phyloP scores from a whole-genome alignment of 2,113 vertebrate species.

The Aramus guarauna region DNA sequence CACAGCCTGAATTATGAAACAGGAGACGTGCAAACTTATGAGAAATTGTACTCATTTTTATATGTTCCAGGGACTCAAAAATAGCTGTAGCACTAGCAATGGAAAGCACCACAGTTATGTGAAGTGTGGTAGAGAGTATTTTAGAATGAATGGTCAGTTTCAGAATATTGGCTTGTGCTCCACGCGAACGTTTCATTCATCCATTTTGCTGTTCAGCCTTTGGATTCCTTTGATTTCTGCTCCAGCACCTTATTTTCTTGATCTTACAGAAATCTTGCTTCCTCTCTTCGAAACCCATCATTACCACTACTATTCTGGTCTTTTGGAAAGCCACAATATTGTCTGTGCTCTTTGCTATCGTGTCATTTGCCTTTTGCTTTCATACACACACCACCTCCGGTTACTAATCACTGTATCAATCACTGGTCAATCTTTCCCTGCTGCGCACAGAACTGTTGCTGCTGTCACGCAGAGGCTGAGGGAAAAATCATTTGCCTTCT shows the following conservation, averaged over 20 bases:
- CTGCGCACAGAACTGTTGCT: rapidly evolving
- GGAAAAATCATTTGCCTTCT: background rate
- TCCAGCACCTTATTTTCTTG: background rate
- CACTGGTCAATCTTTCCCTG: background rate
- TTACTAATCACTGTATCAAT: background rate
- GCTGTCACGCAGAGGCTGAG: background rate
- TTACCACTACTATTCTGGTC: background rate
- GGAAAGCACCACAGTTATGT: background rate
- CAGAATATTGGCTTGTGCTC: background rate
- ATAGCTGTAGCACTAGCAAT: background rate
- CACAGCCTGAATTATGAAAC: background rate
- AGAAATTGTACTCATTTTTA: background rate
- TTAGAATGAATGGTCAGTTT: background rate
- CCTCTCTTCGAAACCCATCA: background rate
- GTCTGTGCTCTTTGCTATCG: background rate
- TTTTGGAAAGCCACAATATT: background rate
- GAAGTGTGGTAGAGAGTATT: background rate
- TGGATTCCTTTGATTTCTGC: background rate
- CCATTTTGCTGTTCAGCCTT: background rate
- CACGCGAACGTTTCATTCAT: background rate
- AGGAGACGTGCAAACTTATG: background rate
- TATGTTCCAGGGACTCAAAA: background rate
- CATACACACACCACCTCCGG: rapidly evolving
- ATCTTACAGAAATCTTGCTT: background rate
- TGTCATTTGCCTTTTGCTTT: background rate